phyloP scores from a whole-genome alignment of 1,140 invertebrate species.

The Archivesica marissinica region DNA sequence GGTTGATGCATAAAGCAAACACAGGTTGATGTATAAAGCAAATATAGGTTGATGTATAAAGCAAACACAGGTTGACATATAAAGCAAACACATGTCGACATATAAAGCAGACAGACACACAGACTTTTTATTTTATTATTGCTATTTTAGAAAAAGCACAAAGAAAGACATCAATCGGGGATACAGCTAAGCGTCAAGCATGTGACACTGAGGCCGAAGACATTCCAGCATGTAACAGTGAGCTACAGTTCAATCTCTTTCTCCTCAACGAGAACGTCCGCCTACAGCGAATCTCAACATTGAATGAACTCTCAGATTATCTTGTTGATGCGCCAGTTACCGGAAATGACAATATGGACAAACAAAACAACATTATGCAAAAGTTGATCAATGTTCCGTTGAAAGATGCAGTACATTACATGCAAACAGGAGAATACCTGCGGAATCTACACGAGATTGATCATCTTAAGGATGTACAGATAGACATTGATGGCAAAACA shows the following conservation, averaged over 20 bases:
- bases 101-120: too few relatives aligned
- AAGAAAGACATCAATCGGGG: too few relatives aligned
- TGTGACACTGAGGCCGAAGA: too few relatives aligned
- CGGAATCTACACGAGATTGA: conserved; percentile 53
- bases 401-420: conserved; percentile 65
- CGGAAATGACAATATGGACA: not conserved
- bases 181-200: too few relatives aligned
- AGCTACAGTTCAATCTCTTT: conserved; percentile 24
- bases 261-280: not conserved
- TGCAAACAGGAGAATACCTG: conserved; percentile 64
- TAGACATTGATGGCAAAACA: conserved; percentile 59
- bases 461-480: conserved; percentile 67
- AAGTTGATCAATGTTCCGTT: conserved; percentile 57
- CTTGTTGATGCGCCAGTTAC: conserved; percentile 29
- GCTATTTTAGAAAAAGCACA: too few relatives aligned
- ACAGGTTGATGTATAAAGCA: too few relatives aligned
- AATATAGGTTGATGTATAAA: too few relatives aligned
- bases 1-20: too few relatives aligned
- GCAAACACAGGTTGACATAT: too few relatives aligned
- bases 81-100: too few relatives aligned
- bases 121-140: too few relatives aligned
- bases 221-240: not conserved
- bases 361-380: not conserved
- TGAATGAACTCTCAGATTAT: conserved; percentile 47
- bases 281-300: conserved; percentile 13